These are phyloP conservation scores for Myiozetetes cayanensis DNA, from an alignment of 2,113 vertebrate genomes.

Conservation along the genomic window DNA sequence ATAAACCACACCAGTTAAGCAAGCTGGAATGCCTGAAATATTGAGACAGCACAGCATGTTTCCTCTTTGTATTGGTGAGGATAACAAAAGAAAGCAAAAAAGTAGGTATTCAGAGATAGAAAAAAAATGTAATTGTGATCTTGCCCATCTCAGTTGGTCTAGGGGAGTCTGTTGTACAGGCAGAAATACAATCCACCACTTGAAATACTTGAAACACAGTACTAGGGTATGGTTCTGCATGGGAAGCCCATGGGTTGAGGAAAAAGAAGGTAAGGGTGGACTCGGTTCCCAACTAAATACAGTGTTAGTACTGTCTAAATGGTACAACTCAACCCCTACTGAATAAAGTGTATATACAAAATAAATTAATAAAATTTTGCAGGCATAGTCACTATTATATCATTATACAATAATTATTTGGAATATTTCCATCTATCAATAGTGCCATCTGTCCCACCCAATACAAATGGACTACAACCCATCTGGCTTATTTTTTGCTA, in stretches of 20 bases:
- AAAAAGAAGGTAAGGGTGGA: not conserved
- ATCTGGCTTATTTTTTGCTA: slow-evolving; percentile 73
- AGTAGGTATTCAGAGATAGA: not conserved
- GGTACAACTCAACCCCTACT: not conserved
- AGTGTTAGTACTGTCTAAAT: not conserved
- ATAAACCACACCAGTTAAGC: not conserved
- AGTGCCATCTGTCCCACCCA: slow-evolving; percentile 76
- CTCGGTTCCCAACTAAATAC: not conserved
- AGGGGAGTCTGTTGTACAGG: not conserved
- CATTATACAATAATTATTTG: slow-evolving; percentile 74
- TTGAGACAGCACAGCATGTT: not conserved
- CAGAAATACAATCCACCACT: not conserved
- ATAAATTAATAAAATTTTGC: slow-evolving; percentile 61
- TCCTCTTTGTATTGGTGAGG: not conserved
- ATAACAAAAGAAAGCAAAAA: not conserved
- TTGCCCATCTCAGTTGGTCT: not conserved
- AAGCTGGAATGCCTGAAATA: not conserved
- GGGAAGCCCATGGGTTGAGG: not conserved
- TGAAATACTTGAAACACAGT: not conserved
- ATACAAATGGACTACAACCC: slow-evolving; percentile 74
- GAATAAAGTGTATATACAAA: not conserved
- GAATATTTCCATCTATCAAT: slow-evolving; percentile 78
- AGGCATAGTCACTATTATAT: slow-evolving; percentile 58
- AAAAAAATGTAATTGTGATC: not conserved
- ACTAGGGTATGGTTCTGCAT: not conserved